Evolutionary conservation across 53 echinoderm and acorn worm species (phyloP).

Genomic region (Luidia sarsii): DNA sequence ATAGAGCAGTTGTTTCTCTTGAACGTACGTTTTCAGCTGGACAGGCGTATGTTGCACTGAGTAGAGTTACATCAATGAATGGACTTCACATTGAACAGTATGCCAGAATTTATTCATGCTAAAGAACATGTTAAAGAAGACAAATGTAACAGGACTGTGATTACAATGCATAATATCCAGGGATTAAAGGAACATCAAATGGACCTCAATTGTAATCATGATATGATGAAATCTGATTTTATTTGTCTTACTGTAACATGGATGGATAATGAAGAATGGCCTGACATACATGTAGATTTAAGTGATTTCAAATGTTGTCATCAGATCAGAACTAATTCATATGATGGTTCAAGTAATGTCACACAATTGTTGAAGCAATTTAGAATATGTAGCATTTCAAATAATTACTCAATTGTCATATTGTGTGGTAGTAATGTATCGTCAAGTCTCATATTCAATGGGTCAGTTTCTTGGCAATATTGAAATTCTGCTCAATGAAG

Average conservation of each 20-base stretch:
- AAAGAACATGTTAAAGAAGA: background rate
- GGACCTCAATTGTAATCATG: conserved; percentile 6
- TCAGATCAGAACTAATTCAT: conserved; percentile 16
- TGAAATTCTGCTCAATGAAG: background rate
- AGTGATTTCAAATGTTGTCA: conserved; percentile 13
- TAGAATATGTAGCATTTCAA: conserved; percentile 25
- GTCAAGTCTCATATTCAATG: background rate
- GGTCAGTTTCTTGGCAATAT: background rate
- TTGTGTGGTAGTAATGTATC: conserved; percentile 8
- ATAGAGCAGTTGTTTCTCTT: conserved; percentile 50
- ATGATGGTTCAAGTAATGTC: background rate
- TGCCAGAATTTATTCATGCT: conserved; percentile 31
- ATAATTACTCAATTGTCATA: conserved; percentile 3
- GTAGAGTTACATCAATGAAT: conserved; percentile 54
- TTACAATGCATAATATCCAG: conserved; percentile 34
- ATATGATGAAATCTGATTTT: conserved; percentile 24
- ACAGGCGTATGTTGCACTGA: no score
- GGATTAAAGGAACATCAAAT: conserved; percentile 6
- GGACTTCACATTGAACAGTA: conserved; percentile 38
- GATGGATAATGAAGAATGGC: background rate
- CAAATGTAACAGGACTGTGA: background rate
- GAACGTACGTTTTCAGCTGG: conserved; percentile 53
- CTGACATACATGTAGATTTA: no score
- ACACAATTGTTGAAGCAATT: background rate
- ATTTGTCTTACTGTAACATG: conserved; percentile 36